phyloP scores from a whole-genome alignment of 2,888 invertebrate genomes.

The Drosophila neutralis region DNA sequence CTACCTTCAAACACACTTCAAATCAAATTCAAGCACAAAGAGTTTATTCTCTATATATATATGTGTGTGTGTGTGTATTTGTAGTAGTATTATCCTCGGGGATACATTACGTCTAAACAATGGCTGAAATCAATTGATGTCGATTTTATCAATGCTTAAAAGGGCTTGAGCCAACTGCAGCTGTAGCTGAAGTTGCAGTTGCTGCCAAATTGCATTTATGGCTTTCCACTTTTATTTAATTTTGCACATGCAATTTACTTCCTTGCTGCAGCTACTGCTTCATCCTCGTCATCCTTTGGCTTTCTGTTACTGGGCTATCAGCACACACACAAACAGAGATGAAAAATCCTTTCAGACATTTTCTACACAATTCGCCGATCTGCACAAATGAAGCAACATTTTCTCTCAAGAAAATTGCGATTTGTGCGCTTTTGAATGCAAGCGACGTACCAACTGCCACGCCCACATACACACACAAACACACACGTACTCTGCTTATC shows the following conservation, averaged over 20 bases:
- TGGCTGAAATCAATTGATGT: conserved; percentile 73
- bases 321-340: conserved; percentile 21
- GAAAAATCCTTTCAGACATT: conserved; percentile 66
- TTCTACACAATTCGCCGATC: conserved; percentile 73
- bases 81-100: conserved; percentile 13
- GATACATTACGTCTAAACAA: conserved; percentile 56
- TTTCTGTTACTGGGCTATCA: conserved; percentile 36
- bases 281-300: conserved; percentile 32
- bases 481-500: conserved; percentile 46
- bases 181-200: conserved; percentile 35
- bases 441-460: conserved; percentile 54
- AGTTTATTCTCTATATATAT: neutral
- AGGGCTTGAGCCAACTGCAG: conserved; percentile 12
- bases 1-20: neutral
- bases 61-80: neutral
- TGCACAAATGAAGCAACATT: conserved; percentile 81
- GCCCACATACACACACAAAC: conserved; percentile 19
- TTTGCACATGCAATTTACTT: conserved; percentile 68
- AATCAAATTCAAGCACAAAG: conserved; percentile 1
- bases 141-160: conserved; percentile 65
- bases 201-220: conserved; percentile 78
- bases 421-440: conserved; percentile 80
- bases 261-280: conserved; percentile 7
- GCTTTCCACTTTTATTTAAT: conserved; percentile 73
- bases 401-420: conserved; percentile 77